Evolutionary conservation across 30 jellyfish, hydroid and myxozoan species (phyloP), one percentile per base, ranked within the genome.

Genomic region (Hydractinia symbiolongicarpus): DNA sequence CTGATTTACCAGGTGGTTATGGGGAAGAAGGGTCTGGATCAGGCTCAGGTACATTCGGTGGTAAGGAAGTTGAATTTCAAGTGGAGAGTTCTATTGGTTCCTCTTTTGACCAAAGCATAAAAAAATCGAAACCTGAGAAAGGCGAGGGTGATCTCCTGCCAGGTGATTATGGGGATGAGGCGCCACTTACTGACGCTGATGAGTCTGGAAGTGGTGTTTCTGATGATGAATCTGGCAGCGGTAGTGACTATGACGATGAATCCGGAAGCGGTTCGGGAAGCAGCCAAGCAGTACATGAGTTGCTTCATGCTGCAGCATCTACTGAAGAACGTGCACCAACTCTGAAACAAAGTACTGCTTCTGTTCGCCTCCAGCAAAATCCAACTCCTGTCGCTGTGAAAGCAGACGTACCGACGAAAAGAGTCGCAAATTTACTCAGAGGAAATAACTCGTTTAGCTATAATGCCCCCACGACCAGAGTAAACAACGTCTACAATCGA

Each of bases 51-150:
- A 83, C 79, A 9, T 30, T 30, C 44, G 86, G 56, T 10, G 83
- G 83, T 50, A 79, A 91, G 16, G 96, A 91, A 51, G 90, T 94
- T 54, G 96, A 94, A 77, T 77, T 94, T 89, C 95, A 94, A 78
- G 91, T 94, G 11, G 96, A 88, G 53, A 94, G 99, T 72, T 94
- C 99, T 5, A 88, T 94, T 57, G 99, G 96, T 5, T 81, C 95
- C 9, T 94, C 99, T 53, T 94, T 82, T 68, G 99, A 94, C 67
- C 90, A 96, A 11, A 87, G 97, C n/a, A 54, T 94, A 83, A 84
- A 88, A 16, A 73, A 77, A 44, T 62, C 83, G 10, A 55, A 55
- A 8, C 4, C 53, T 76, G 69, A 61, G 53, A 79, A 67, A 8
- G 80, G 51, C 9, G 17, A 68, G 5, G 60, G 73, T 55, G 87